A percentile compares a stretch with the other conserved stretches of the same genome.
Conservation (phyloP, 2,888 invertebrate genomes). For the Sepioteuthis lessoniana region DNA sequence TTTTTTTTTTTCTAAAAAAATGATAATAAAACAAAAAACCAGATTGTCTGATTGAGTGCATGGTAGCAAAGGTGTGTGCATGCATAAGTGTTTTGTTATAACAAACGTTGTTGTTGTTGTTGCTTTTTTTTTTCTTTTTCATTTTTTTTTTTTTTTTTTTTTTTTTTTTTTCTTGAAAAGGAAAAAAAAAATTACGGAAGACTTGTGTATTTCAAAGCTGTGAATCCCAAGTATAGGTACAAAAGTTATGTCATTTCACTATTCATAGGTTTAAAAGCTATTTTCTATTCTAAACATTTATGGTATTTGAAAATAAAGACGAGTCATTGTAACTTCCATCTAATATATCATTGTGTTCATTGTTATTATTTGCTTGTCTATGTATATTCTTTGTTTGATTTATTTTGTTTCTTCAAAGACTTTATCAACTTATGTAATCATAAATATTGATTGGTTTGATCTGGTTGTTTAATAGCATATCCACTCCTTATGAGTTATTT, state of each 20-base stretch:
- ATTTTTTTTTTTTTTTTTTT: neutral
- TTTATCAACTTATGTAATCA: too few relatives aligned
- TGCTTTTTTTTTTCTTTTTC: neutral
- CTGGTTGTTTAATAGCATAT: too few relatives aligned
- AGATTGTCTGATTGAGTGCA: neutral
- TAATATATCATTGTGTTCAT: neutral
- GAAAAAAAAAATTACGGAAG: neutral
- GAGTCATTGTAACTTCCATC: neutral
- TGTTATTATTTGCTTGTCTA: neutral
- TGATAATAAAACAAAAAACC: neutral
- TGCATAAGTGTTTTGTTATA: neutral
- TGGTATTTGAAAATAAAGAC: slow-evolving; percentile 33
- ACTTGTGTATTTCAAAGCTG: slow-evolving; percentile 33
- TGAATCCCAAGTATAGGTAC: slow-evolving; percentile 10
- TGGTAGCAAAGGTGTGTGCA: neutral
- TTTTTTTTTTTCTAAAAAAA: neutral
- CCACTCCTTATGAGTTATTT: too few relatives aligned
- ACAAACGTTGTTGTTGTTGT: slow-evolving; percentile 1
- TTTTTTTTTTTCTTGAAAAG: neutral
- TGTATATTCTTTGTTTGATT: too few relatives aligned
- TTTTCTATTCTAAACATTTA: slow-evolving; percentile 4
- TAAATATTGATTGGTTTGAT: too few relatives aligned
- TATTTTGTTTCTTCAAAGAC: too few relatives aligned
- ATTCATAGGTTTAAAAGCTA: slow-evolving; percentile 15
- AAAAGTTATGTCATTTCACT: slow-evolving; percentile 14